These are phyloP conservation scores for Heliangelus exortis DNA, from an alignment of 2,797 vertebrate genomes.

Conservation along the genomic window DNA sequence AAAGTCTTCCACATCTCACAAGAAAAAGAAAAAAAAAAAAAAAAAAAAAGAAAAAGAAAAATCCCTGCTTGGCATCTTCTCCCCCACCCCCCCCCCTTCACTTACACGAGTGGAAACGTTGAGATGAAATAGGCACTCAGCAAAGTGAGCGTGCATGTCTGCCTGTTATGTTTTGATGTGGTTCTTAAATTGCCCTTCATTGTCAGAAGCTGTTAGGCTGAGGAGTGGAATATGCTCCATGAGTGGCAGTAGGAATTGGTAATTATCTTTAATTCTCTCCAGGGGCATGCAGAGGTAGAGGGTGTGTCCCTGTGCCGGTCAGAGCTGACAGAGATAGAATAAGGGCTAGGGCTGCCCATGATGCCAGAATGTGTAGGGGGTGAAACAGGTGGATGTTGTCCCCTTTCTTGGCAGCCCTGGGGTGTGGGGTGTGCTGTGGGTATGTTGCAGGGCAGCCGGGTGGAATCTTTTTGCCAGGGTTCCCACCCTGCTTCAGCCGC, in stretches of 20 bases:
- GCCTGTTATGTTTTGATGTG: neutral
- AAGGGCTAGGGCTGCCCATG: accelerated
- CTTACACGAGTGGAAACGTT: neutral
- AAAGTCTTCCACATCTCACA: neutral
- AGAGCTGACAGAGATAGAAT: accelerated
- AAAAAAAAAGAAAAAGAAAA: neutral
- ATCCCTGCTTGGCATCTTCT: neutral
- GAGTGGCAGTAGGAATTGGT: neutral
- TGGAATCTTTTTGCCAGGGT: neutral
- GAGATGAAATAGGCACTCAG: neutral
- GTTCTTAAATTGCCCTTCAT: constrained; percentile 43
- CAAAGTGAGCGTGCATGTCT: neutral
- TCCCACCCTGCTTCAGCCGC: neutral
- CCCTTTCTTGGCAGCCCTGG: neutral
- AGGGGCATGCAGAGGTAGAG: neutral
- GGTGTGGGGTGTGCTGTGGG: accelerated
- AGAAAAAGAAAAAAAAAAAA: neutral
- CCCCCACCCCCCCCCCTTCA: neutral
- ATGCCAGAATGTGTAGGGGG: accelerated
- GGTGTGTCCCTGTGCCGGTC: accelerated
- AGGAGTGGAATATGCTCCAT: neutral
- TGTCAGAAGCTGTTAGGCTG: constrained; percentile 59
- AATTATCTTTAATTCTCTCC: constrained; percentile 37
- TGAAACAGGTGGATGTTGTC: neutral
- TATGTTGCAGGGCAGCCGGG: neutral